Conservation (phyloP, 2,888 invertebrate genomes). For the Lasioglossum calceatum region DNA sequence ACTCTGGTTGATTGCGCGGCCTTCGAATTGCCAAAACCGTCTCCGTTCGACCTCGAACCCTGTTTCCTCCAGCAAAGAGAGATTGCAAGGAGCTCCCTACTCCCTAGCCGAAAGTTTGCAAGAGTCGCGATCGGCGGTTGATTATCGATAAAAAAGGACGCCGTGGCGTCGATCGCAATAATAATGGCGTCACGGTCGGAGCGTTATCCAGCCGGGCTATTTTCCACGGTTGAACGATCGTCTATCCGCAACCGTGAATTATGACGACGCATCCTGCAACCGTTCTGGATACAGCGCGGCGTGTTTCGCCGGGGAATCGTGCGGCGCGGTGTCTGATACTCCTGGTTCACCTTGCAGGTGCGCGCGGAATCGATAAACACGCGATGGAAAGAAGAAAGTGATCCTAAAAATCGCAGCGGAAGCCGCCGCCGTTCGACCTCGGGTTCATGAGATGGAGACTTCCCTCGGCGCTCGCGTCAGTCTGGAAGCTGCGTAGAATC, state of each 20-base stretch:
- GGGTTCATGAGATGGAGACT: constrained; percentile 72
- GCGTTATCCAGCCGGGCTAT: constrained; percentile 35
- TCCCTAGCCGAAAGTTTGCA: background rate
- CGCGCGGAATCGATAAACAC: constrained; percentile 54
- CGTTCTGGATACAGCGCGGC: background rate
- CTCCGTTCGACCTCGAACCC: background rate
- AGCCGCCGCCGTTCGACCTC: constrained; percentile 26
- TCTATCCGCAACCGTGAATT: constrained; percentile 42
- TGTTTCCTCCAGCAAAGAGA: background rate
- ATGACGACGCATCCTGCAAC: constrained; percentile 44
- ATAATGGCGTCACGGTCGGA: constrained; percentile 11
- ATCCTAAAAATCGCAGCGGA: constrained; percentile 60
- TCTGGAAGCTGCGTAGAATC: constrained; percentile 63
- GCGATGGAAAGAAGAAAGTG: constrained; percentile 71
- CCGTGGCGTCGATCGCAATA: background rate
- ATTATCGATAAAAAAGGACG: background rate
- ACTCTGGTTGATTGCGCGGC: background rate
- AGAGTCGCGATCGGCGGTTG: background rate
- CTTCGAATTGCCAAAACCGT: background rate
- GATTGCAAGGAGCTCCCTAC: background rate
- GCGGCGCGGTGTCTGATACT: background rate
- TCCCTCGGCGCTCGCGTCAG: constrained; percentile 49
- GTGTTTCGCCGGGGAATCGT: background rate
- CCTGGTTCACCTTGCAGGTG: constrained; percentile 66
- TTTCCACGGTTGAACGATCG: constrained; percentile 37